Evolutionary conservation across 1,140 invertebrate genomes (phyloP).

Genomic region (Halyomorpha halys): DNA sequence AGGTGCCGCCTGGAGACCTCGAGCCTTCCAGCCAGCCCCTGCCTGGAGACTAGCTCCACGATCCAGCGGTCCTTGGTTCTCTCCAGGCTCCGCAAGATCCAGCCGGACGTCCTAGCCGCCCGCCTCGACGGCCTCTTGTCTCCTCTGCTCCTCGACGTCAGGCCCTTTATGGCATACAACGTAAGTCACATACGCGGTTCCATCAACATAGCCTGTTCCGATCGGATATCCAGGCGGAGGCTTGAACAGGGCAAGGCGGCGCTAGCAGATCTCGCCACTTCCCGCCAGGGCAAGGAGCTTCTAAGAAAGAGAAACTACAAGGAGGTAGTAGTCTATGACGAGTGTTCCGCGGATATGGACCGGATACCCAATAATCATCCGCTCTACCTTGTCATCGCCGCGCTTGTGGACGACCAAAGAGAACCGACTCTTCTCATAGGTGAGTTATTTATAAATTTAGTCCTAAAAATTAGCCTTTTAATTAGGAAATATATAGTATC

Average conservation of each 20-base stretch:
- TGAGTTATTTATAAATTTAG: slow-evolving; percentile 39
- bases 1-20: slow-evolving; percentile 45
- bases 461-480: no score
- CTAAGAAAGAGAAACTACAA: slow-evolving; percentile 45
- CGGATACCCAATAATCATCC: slow-evolving; percentile 48
- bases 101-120: slow-evolving; percentile 29
- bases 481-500: no score
- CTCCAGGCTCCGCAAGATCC: slow-evolving; percentile 15
- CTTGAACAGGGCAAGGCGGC: slow-evolving; percentile 56
- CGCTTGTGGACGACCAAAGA: slow-evolving; percentile 57
- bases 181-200: slow-evolving; percentile 58
- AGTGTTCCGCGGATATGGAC: slow-evolving; percentile 49
- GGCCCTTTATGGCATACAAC: slow-evolving; percentile 62
- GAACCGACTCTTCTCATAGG: slow-evolving; percentile 58
- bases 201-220: slow-evolving; percentile 64
- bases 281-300: slow-evolving; percentile 51
- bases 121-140: slow-evolving; percentile 34
- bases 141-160: slow-evolving; percentile 54
- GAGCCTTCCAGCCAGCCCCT: slow-evolving; percentile 34
- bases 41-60: slow-evolving; percentile 32
- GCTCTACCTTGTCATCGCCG: slow-evolving; percentile 53
- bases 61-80: slow-evolving; percentile 26
- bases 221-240: slow-evolving; percentile 57
- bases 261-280: slow-evolving; percentile 54
- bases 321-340: slow-evolving; percentile 61